Evolutionary conservation across 2,113 vertebrate genomes (phyloP).

Genomic region (Sapajus apella): DNA sequence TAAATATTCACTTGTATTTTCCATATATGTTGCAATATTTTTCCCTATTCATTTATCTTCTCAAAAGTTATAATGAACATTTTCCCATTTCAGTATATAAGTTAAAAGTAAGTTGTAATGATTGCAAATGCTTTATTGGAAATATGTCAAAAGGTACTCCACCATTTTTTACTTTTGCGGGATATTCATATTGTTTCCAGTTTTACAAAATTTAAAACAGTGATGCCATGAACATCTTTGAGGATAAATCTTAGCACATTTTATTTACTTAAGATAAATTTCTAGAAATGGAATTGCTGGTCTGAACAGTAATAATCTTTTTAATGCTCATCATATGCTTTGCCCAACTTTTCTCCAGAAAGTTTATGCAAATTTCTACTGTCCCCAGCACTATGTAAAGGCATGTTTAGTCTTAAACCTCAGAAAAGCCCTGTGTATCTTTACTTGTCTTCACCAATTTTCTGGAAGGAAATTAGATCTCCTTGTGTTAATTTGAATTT

Average conservation of each 20-base stretch:
- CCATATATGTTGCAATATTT: neutral
- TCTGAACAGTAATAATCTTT: neutral
- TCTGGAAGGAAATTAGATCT: neutral
- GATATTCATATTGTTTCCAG: neutral
- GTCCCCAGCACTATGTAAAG: neutral
- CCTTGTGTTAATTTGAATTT: neutral
- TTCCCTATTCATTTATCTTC: neutral
- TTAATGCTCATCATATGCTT: neutral
- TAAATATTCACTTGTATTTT: neutral
- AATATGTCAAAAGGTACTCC: neutral
- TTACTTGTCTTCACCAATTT: neutral
- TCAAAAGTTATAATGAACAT: neutral
- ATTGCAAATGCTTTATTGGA: neutral
- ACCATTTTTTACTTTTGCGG: neutral
- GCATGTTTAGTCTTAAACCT: neutral
- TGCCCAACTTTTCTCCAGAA: neutral
- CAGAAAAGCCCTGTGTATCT: neutral
- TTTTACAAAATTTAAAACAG: neutral
- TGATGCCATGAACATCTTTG: neutral
- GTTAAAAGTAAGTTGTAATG: conserved; percentile 6
- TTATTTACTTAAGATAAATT: neutral
- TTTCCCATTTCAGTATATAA: conserved; percentile 10
- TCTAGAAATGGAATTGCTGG: neutral
- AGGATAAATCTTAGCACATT: neutral
- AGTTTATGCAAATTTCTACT: neutral